Evolutionary conservation across 2,113 vertebrate species (phyloP).

Genomic region (Okapia johnstoni): DNA sequence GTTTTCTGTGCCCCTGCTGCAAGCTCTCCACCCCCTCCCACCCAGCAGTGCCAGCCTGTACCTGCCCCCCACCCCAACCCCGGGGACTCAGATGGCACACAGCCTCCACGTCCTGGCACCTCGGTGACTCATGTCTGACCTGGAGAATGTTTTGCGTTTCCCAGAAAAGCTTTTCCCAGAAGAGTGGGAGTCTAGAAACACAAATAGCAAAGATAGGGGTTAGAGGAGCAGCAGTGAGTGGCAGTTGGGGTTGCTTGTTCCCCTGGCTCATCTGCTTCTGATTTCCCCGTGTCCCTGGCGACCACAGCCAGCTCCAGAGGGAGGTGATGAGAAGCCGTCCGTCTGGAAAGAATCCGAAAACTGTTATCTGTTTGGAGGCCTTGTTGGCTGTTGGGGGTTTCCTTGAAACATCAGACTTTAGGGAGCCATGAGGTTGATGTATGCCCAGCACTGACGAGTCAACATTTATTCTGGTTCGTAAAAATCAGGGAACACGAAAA

Average conservation of each 20-base stretch:
- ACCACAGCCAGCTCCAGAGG: neutral
- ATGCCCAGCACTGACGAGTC: neutral
- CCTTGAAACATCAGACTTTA: neutral
- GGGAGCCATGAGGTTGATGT: neutral
- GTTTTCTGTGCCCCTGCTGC: too few relatives aligned
- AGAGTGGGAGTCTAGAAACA: neutral
- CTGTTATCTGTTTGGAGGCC: neutral
- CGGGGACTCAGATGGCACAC: neutral
- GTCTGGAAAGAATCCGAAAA: neutral
- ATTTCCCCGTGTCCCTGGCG: neutral
- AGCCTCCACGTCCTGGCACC: neutral
- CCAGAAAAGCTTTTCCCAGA: neutral
- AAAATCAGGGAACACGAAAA: neutral
- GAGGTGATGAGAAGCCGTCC: neutral
- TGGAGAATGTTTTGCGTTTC: neutral
- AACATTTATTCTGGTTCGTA: neutral
- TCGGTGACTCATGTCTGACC: conserved; percentile 3
- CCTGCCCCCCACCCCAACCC: neutral
- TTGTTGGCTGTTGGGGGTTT: neutral
- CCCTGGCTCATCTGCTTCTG: neutral
- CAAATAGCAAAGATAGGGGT: conserved; percentile 8
- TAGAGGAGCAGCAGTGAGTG: neutral
- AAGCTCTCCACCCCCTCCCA: neutral
- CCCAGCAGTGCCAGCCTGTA: neutral
- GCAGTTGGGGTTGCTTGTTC: neutral